Conservation (phyloP, 2,113 vertebrate genomes). For the Tychaedon coryphoeus region DNA sequence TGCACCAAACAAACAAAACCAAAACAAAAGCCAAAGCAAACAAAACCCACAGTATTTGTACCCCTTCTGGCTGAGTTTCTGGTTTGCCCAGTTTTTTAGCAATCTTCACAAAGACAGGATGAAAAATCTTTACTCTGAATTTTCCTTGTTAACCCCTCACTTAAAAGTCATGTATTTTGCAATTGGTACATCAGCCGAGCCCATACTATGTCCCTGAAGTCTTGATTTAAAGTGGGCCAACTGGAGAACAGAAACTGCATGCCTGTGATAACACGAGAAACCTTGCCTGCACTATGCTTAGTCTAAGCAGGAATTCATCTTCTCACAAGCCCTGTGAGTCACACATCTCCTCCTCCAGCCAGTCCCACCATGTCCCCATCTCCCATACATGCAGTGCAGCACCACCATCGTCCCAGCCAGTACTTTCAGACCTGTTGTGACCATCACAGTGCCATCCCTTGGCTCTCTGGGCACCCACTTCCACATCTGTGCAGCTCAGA, state of each 20-base stretch:
- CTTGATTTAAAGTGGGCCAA: not conserved
- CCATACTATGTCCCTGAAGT: not conserved
- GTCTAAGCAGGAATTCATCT: not conserved
- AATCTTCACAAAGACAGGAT: not conserved
- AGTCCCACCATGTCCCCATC: not conserved
- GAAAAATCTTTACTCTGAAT: not conserved
- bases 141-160: not conserved
- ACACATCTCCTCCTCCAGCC: not conserved
- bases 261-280: not conserved
- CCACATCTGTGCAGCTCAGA: not conserved
- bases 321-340: not conserved
- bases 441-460: not conserved
- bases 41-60: not conserved
- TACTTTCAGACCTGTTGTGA: not conserved
- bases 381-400: not conserved
- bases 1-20: not conserved
- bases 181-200: not conserved
- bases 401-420: not conserved
- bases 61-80: not conserved
- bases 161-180: not conserved
- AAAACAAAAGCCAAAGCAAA: not conserved
- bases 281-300: not conserved
- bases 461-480: not conserved
- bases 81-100: not conserved
- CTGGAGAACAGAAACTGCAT: not conserved